Base-by-base conservation (phyloP, 2,888 invertebrate genomes). In the Polyommatus iphigenia region DNA sequence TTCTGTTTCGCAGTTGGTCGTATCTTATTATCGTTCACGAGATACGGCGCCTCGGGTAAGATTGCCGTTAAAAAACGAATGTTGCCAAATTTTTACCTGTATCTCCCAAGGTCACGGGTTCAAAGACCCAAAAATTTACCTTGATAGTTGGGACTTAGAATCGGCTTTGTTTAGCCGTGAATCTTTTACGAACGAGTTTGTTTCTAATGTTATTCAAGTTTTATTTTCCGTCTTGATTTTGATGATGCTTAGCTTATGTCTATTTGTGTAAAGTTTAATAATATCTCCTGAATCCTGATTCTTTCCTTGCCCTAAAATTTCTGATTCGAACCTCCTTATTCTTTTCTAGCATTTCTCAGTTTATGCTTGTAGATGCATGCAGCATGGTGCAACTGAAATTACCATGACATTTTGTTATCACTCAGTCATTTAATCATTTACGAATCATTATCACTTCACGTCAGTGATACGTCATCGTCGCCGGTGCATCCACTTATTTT, bases 11-110 rank as follows among this genome's bases (percentile, higher is more conserved):
- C 24, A 24, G 24, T 62, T 62, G 4, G 62, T 24, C 24, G 59
- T 59, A 67, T 67, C 29, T 29, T 67, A 67, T 67, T 67, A 67
- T 67, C 67, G 15, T 67, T 67, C 6, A 67, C 15, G 67, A 29
- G 29, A 75, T 29, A 75, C 41, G 72, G 54, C 54, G 75, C 75
- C 54, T 5, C 75, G 29, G 73, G 24, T 73, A 50, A 24, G 32
- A 4, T 20, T 29, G 29, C 24, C 15, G 46, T 54, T 75, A 29
- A 75, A 75, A 75, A 75, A 75, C 75, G 75, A 75, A 75, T 29
- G 75, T 75, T 54, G 29, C 29, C 50, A 73, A 73, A 73, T 73
- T 29, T 50, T 75, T 75, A 75, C 75, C 75, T 75, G 75, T 72
- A 72, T 20, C 62, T n/a, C 75, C 24, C 75, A 54, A 75, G 75